Conservation (phyloP, 2,888 invertebrate genomes). For the Galeopsomyia nigrocyanea region DNA sequence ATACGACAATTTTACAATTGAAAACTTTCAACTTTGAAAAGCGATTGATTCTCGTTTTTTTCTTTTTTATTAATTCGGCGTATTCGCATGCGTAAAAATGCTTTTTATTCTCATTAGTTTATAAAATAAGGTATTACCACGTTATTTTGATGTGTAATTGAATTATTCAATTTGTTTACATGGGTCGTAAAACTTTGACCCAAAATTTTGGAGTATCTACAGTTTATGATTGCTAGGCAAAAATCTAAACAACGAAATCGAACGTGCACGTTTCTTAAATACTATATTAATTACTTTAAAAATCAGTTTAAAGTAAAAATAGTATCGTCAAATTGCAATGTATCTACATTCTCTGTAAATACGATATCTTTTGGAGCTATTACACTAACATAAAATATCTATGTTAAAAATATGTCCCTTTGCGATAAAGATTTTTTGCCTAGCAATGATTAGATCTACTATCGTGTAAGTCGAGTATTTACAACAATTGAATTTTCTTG, state of each 20-base stretch:
- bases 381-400: background rate
- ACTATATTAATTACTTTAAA: background rate
- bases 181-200: constrained; percentile 32
- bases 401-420: constrained; percentile 2
- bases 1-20: background rate
- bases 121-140: constrained; percentile 39
- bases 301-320: constrained; percentile 12
- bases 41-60: constrained; percentile 10
- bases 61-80: constrained; percentile 41
- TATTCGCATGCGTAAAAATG: constrained; percentile 34
- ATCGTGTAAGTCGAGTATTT: constrained; percentile 16
- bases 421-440: constrained; percentile 4
- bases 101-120: constrained; percentile 28
- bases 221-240: constrained; percentile 30
- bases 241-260: too few species aligned
- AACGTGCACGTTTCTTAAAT: too few species aligned
- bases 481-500: background rate
- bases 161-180: constrained; percentile 21
- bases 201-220: constrained; percentile 24
- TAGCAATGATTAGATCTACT: constrained; percentile 18
- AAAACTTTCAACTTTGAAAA: constrained; percentile 8
- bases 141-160: constrained; percentile 32
- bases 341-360: background rate
- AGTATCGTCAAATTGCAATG: background rate
- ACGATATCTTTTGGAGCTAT: background rate